Base-by-base conservation (phyloP, 2,888 invertebrate genomes). In the Syrphus vitripennis region DNA sequence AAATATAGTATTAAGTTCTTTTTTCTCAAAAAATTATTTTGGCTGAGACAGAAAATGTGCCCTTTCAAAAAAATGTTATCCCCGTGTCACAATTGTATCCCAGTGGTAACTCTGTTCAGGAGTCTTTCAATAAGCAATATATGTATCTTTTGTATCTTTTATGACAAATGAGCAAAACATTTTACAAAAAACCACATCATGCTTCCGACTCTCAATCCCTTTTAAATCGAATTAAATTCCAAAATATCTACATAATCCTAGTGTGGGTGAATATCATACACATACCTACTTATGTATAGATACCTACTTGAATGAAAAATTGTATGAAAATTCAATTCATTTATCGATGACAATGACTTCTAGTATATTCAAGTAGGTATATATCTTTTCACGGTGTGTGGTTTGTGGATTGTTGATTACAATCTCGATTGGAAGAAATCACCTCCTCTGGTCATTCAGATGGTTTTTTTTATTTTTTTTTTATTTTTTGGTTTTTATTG, bases 331-430 rank as follows among this genome's bases (percentile, higher is more conserved):
- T 26, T 26, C 26, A 63, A 57, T 70, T 65, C 40, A 70, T 65
- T 79, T 40, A 65, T 31, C 74, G 21, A 55, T 83, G 78, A 69
- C 81, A 81, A 81, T 75, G 48, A 70, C 81, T 75, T 75, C 45
- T 19, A 12, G 19, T 34, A 5, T n/a, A n/a, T n/a, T n/a, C n/a
- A n/a, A n/a, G n/a, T n/a, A n/a, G n/a, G n/a, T n/a, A n/a, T 34
- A 12, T 31, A 9, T 53, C 42, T 19, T 70, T 70, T 53, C 42
- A 31, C 57, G 34, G 61, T 70, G 45, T 55, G 53, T 78, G 70
- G 31, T 42, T 42, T 59, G 42, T 40, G 12, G 19, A 19, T 37
- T 57, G n/a, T 63, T 37, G 63, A 61, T 78, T 61, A 34, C 45
- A 48, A 72, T 79, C 67, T 50, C 79, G 65, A 75, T 75, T 48